Percentiles rank a stretch among this genome's conserved stretches.
phyloP scores from a whole-genome alignment of 2,797 vertebrate species.

The Lycodopsis pacificus region DNA sequence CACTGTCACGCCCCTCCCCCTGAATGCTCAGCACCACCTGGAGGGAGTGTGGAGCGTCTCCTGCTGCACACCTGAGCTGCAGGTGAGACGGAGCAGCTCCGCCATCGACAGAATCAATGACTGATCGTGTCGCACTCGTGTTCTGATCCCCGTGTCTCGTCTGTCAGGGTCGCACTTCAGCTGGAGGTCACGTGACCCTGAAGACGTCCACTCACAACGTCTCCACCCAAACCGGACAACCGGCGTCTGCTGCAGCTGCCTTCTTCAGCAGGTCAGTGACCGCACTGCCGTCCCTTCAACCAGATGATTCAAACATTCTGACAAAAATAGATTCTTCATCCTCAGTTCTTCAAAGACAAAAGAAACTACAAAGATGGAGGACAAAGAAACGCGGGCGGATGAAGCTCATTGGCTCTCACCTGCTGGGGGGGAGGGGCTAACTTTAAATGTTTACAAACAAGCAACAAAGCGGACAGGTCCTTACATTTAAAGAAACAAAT shows the following conservation, averaged over 20 bases:
- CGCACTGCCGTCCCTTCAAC: background rate
- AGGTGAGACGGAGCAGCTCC: background rate
- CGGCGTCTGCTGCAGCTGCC: constrained; percentile 59
- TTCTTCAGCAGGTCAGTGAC: constrained; percentile 79
- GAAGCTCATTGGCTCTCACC: too few relatives aligned
- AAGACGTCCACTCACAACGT: constrained; percentile 43
- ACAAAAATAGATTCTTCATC: too few relatives aligned
- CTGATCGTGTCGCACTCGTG: background rate
- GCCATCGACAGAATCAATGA: background rate
- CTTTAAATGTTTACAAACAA: too few relatives aligned
- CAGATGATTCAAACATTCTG: too few relatives aligned
- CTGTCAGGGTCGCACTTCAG: constrained; percentile 28
- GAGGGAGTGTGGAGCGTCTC: constrained; percentile 94
- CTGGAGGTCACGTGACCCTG: constrained; percentile 11
- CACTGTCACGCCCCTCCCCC: constrained; percentile 90
- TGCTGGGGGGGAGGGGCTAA: too few relatives aligned
- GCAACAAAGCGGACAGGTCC: too few relatives aligned
- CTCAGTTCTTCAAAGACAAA: too few relatives aligned
- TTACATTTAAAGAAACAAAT: too few relatives aligned
- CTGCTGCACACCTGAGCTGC: constrained; percentile 84
- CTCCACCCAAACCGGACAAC: constrained; percentile 52
- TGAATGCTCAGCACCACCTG: constrained; percentile 89
- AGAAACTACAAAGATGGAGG: too few relatives aligned
- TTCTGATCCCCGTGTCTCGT: background rate
- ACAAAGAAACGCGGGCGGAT: too few relatives aligned